Evolutionary conservation across 2,113 vertebrate species (phyloP).

Genomic region (Leptobrachium leishanense): DNA sequence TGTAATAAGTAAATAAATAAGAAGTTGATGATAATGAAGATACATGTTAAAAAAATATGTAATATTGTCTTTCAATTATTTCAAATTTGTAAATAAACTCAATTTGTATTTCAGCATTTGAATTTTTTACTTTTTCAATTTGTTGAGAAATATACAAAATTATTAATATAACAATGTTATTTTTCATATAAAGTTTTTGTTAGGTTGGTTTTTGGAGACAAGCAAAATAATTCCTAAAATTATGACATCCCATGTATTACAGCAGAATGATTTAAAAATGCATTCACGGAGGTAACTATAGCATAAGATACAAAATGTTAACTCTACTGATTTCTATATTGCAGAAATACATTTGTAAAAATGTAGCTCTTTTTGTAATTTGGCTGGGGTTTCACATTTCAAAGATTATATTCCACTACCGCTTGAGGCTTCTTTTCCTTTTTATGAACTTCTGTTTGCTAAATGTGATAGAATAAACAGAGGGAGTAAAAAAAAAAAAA

Average conservation of each 20-base stretch:
- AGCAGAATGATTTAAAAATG: constrained; percentile 11
- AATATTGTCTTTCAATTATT: no score
- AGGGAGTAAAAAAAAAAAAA: constrained; percentile 13
- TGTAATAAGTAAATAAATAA: no score
- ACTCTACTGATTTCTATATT: constrained; percentile 34
- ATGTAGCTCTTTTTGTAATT: constrained; percentile 25
- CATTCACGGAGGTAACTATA: constrained; percentile 9
- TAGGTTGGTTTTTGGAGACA: no score
- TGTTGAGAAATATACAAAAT: no score
- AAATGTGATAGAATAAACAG: constrained; percentile 42
- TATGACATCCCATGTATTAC: constrained; percentile 31
- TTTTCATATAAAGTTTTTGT: no score
- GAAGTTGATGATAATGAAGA: no score
- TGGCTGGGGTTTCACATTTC: constrained; percentile 23
- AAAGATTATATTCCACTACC: constrained; percentile 21
- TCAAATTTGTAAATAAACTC: no score
- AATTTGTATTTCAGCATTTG: no score
- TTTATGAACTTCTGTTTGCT: constrained; percentile 35
- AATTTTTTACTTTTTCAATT: no score
- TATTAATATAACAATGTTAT: no score
- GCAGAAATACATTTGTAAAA: constrained; percentile 24
- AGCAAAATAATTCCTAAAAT: constrained; percentile 16
- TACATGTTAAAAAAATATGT: no score
- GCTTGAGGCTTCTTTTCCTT: constrained; percentile 9
- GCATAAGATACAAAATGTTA: constrained; percentile 24